These are phyloP conservation scores for Cerastis leucographa DNA, from an alignment of 2,888 invertebrate genomes.

Conservation along the genomic window DNA sequence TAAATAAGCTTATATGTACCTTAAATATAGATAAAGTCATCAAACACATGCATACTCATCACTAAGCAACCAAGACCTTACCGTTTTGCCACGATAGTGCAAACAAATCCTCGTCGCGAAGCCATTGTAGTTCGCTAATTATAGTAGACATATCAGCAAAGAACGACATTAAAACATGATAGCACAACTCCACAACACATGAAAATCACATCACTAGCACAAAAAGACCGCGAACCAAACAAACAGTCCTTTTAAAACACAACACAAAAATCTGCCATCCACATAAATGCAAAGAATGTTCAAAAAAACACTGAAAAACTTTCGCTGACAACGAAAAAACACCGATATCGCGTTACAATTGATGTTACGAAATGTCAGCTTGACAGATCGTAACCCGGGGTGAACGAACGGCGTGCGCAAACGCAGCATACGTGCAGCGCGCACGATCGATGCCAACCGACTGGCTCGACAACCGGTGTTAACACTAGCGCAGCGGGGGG, in stretches of 20 bases:
- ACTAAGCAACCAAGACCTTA: conserved; percentile 64
- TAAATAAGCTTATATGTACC: not conserved
- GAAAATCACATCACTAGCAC: conserved; percentile 84
- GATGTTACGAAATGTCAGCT: conserved; percentile 84
- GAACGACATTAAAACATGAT: conserved; percentile 86
- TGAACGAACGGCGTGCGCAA: conserved; percentile 79
- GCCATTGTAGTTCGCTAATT: conserved; percentile 88
- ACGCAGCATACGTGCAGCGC: conserved; percentile 79
- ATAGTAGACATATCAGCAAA: conserved; percentile 88
- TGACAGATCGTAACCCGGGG: conserved; percentile 85
- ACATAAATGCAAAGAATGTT: conserved; percentile 66
- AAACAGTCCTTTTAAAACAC: conserved; percentile 67
- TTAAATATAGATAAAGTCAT: conserved; percentile 1
- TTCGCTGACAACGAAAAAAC: conserved; percentile 64
- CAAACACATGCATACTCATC: not conserved
- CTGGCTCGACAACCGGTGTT: conserved; percentile 72
- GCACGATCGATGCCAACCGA: conserved; percentile 82
- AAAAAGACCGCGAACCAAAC: conserved; percentile 72
- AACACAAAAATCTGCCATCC: conserved; percentile 73
- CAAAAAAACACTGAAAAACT: conserved; percentile 57
- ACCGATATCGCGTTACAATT: conserved; percentile 69
- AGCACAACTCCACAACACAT: conserved; percentile 80
- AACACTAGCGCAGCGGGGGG: conserved; percentile 84
- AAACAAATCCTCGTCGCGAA: conserved; percentile 88
- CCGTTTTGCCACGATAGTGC: conserved; percentile 89